These are phyloP conservation scores for Dynastes grantii DNA, from an alignment of 2,888 invertebrate genomes.

Conservation along the genomic window DNA sequence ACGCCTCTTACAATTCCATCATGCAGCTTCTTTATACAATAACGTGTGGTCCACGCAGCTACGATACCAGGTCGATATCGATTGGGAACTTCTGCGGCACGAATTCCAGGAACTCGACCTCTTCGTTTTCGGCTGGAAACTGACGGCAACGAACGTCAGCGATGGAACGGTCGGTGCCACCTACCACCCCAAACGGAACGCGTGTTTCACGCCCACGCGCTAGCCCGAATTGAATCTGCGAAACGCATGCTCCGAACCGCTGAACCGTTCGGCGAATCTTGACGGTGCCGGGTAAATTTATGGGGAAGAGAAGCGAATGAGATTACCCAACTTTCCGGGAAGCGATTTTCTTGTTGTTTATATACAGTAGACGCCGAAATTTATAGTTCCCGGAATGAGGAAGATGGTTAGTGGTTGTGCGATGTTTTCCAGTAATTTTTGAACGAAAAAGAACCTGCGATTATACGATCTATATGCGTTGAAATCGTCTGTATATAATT, in stretches of 20 bases:
- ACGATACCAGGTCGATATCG: not conserved
- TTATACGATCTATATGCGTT: too few species aligned
- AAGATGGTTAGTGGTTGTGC: not conserved
- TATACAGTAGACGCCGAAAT: not conserved
- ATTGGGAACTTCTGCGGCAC: not conserved
- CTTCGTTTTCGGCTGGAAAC: not conserved
- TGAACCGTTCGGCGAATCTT: too few species aligned
- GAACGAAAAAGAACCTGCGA: too few species aligned
- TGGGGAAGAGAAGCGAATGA: not conserved
- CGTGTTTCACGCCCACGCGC: not conserved
- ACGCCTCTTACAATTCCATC: too few species aligned
- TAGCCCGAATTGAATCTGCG: too few species aligned
- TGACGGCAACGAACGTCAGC: not conserved
- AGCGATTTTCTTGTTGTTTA: not conserved
- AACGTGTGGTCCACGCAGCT: too few species aligned
- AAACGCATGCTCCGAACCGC: too few species aligned
- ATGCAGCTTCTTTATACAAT: too few species aligned
- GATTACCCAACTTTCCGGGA: not conserved
- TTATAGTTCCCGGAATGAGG: not conserved
- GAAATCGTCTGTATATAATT: too few species aligned
- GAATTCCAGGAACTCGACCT: not conserved
- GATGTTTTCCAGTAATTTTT: too few species aligned
- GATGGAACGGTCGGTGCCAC: not conserved
- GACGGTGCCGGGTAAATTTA: not conserved
- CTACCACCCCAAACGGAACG: slow-evolving; percentile 5